Evolutionary conservation across 2,888 invertebrate species (phyloP), one percentile per base, ranked within the genome.

Genomic region (Ornithoptera priamus): DNA sequence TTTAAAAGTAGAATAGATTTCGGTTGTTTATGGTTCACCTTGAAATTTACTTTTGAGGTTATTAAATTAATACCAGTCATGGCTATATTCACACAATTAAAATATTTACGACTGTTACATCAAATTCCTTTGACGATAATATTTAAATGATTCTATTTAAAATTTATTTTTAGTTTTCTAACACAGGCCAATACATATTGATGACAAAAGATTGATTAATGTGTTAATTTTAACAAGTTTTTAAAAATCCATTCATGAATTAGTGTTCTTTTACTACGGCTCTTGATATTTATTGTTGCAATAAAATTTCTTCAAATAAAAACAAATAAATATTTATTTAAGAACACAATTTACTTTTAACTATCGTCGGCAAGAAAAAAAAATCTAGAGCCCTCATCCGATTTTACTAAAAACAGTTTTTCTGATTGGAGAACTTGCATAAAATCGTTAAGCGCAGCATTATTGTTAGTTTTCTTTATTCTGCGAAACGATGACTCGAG

Each of bases 1-100:
- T 87, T 84, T 84, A 80, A 85, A 85, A 81, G 76, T 78, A 82
- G 83, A 85, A 87, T 86, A 83, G 82, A 83, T 82, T 85, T 84
- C 80, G 75, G 75, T 80, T 84, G 81, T 85, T 87, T 84, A 81
- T 81, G 81, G 78, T 81, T 77, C 78, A 78, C 80, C 76, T 78
- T 76, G 75, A 74, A 72, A 75, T 75, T 75, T 78, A 75, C 75
- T 80, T 81, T 72, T 67, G 71, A 74, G 62, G 71, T 74, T 76
- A 76, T 74, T 76, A 77, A 73, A 77, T 73, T 62, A 69, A 62
- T 72, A 68, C 57, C 57, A 63, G 71, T 71, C 67, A 62, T 72
- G 63, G 66, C 58, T 70, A 64, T 61, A 65, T 67, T 64, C 64
- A 64, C 60, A 70, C 61, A 61, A 70, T 67, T 70, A 70, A 67